Percentiles rank a stretch among this genome's conserved stretches.
Evolutionary conservation across 1,140 invertebrate species (phyloP).

Genomic region (Aphelenchoides besseyi): DNA sequence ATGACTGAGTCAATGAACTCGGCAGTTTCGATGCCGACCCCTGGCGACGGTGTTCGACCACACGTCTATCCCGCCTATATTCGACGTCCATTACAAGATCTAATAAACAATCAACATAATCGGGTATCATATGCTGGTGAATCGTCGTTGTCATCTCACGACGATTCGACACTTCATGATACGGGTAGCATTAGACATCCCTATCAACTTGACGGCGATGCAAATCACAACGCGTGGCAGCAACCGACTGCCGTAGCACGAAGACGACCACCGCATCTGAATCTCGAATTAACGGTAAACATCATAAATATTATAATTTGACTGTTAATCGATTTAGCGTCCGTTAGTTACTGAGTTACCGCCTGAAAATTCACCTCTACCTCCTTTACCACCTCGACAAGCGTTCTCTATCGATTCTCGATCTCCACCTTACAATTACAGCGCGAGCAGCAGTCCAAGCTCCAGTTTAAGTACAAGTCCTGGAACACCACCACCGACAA

Average conservation of each 20-base stretch:
- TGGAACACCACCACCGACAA: not conserved
- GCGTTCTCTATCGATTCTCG: too few species aligned
- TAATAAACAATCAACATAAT: slow-evolving; percentile 17
- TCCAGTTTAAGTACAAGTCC: not conserved
- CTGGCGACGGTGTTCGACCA: slow-evolving; percentile 43
- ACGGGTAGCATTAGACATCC: not conserved
- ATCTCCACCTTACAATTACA: too few species aligned
- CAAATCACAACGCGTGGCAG: not conserved
- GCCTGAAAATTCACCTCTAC: not conserved
- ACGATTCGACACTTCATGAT: slow-evolving; percentile 40
- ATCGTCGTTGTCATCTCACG: slow-evolving; percentile 27
- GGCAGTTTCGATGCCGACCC: slow-evolving; percentile 46
- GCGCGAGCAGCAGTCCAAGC: not conserved
- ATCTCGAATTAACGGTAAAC: not conserved
- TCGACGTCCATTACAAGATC: slow-evolving; percentile 28
- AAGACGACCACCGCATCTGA: not conserved
- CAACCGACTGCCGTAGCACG: not conserved
- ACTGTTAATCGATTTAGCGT: too few species aligned
- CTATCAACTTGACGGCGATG: not conserved
- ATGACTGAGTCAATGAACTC: slow-evolving; percentile 35
- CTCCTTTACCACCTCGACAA: not conserved
- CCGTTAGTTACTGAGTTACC: not conserved
- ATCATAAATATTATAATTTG: too few species aligned
- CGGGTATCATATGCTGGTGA: too few species aligned
- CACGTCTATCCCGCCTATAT: slow-evolving; percentile 46